phyloP scores from a whole-genome alignment of 2,888 invertebrate species.

The Mellilla xanthometata region DNA sequence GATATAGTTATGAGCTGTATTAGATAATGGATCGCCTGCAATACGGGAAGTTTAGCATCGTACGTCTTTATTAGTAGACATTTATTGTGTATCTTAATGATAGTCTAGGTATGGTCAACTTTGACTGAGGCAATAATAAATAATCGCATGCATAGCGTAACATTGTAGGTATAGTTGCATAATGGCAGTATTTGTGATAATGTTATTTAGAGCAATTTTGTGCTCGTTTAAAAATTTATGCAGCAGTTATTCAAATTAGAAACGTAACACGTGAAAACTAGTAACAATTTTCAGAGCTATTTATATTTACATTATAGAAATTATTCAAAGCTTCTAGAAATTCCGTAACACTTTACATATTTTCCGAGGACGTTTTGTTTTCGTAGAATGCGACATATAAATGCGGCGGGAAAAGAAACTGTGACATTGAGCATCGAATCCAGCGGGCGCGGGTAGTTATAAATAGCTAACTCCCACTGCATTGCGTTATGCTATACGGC shows the following conservation, averaged over 20 bases:
- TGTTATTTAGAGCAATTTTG: neutral
- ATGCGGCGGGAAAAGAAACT: slow-evolving; percentile 50
- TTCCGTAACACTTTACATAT: slow-evolving; percentile 13
- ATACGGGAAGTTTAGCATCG: slow-evolving; percentile 5
- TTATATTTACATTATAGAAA: slow-evolving; percentile 1
- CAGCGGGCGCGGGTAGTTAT: slow-evolving; percentile 63
- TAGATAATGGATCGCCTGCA: slow-evolving; percentile 29
- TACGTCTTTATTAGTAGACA: slow-evolving; percentile 10
- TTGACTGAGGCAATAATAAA: neutral
- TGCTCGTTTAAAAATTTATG: neutral
- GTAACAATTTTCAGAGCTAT: no score
- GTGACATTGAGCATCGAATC: slow-evolving; percentile 73
- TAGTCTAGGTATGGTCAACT: neutral
- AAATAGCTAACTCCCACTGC: slow-evolving; percentile 68
- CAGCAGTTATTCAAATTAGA: no score
- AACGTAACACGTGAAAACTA: no score
- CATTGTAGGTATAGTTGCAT: slow-evolving; percentile 4
- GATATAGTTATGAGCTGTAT: slow-evolving; percentile 25
- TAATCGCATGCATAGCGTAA: neutral
- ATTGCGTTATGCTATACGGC: slow-evolving; percentile 45
- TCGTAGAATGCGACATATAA: slow-evolving; percentile 39
- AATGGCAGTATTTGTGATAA: slow-evolving; percentile 1
- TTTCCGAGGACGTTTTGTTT: slow-evolving; percentile 22
- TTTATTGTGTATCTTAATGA: slow-evolving; percentile 4
- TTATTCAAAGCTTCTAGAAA: slow-evolving; percentile 11